Evolutionary conservation across 37 sponge, comb jelly and placozoan genomes (phyloP).

Genomic region (Chondrosia reniformis): DNA sequence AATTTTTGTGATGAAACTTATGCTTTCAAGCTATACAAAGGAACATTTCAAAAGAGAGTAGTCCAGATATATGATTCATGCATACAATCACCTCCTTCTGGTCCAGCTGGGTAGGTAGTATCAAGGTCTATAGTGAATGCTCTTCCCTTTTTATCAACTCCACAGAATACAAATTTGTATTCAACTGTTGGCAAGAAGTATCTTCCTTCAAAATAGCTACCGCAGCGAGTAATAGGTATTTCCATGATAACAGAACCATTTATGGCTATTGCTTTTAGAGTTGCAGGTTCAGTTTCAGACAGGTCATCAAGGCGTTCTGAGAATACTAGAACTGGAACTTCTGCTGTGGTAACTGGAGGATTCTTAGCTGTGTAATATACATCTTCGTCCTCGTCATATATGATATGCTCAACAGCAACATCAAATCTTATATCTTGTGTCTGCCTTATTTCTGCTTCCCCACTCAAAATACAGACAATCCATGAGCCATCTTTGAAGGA

Average conservation of each 20-base stretch:
- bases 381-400: background rate
- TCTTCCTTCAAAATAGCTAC: constrained; percentile 3
- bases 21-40: too few species aligned
- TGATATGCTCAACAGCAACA: background rate
- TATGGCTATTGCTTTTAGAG: background rate
- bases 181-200: background rate
- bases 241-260: background rate
- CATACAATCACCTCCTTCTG: background rate
- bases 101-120: background rate
- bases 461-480: constrained; percentile 1
- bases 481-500: background rate
- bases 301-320: background rate
- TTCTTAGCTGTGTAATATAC: background rate
- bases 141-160: background rate
- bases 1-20: too few species aligned
- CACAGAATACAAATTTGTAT: constrained; percentile 8
- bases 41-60: too few species aligned
- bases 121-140: constrained; percentile 1
- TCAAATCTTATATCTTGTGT: constrained; percentile 14
- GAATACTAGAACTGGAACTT: background rate
- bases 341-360: background rate
- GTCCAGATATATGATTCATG: too few species aligned
- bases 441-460: background rate
- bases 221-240: background rate
- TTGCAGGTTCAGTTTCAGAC: background rate